Conservation (phyloP, 2,888 invertebrate species). For the Cheiracanthium punctorium region DNA sequence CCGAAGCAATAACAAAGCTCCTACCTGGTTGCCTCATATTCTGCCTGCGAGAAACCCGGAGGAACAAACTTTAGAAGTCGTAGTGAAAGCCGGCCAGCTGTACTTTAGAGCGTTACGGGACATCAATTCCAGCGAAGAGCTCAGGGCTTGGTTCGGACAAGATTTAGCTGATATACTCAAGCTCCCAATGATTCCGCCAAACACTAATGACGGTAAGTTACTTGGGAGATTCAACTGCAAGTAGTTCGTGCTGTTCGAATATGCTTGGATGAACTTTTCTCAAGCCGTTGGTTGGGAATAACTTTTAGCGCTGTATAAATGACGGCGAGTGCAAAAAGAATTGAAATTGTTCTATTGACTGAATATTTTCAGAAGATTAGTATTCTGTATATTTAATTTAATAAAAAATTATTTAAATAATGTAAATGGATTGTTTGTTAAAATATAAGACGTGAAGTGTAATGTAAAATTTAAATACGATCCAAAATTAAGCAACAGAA, state of each 20-base stretch:
- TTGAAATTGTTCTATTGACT: too few relatives aligned
- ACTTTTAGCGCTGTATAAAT: not conserved
- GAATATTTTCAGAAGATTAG: too few relatives aligned
- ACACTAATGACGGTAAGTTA: constrained; percentile 58
- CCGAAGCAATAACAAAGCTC: constrained; percentile 13
- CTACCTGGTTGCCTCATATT: constrained; percentile 69
- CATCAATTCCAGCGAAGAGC: constrained; percentile 58
- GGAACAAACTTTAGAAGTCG: constrained; percentile 72
- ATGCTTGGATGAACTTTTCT: not conserved
- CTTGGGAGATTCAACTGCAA: not conserved
- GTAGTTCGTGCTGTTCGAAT: not conserved
- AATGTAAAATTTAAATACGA: too few relatives aligned
- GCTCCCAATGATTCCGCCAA: constrained; percentile 68
- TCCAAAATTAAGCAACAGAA: too few relatives aligned
- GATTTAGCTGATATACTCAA: constrained; percentile 69
- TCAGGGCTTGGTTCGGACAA: constrained; percentile 71
- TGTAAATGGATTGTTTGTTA: too few relatives aligned
- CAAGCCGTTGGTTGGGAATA: not conserved
- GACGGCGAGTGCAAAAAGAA: too few relatives aligned
- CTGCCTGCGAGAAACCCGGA: constrained; percentile 74
- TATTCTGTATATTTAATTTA: too few relatives aligned
- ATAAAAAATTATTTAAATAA: too few relatives aligned
- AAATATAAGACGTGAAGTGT: too few relatives aligned
- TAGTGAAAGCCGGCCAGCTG: constrained; percentile 69
- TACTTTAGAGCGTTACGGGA: constrained; percentile 70